Evolutionary conservation across 2,113 vertebrate species (phyloP).

Genomic region (Oreochromis spilurus): DNA sequence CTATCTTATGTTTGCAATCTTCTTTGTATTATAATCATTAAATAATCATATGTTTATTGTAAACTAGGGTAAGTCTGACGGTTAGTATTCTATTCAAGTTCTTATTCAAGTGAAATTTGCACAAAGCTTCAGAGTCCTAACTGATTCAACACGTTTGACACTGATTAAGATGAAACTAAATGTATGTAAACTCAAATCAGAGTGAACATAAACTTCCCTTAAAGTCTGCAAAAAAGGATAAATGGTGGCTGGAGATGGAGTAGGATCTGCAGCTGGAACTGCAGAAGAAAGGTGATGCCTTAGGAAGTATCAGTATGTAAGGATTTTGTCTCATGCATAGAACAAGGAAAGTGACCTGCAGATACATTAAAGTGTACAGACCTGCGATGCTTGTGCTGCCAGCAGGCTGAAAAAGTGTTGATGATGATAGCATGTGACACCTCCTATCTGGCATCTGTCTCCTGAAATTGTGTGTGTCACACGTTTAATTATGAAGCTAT

Average conservation of each 20-base stretch:
- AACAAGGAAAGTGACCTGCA: background rate
- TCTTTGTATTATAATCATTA: background rate
- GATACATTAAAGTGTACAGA: background rate
- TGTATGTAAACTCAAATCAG: background rate
- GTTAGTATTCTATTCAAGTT: background rate
- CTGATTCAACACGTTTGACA: background rate
- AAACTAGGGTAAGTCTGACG: background rate
- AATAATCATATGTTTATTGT: background rate
- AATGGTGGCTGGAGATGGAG: background rate
- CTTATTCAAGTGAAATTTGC: background rate
- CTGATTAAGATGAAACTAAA: background rate
- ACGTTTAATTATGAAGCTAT: background rate
- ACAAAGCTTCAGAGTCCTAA: background rate
- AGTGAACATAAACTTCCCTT: background rate
- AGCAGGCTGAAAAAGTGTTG: background rate
- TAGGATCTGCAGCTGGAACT: background rate
- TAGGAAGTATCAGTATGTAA: background rate
- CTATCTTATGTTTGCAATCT: background rate
- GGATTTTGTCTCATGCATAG: background rate
- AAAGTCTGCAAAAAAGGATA: background rate
- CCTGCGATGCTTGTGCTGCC: background rate
- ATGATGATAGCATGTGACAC: background rate
- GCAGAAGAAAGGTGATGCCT: background rate
- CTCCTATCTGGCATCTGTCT: background rate
- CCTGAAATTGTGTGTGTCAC: background rate